Percentiles rank a stretch among this genome's conserved stretches.
Conservation (phyloP, 2,888 invertebrate species). For the Meganola albula region DNA sequence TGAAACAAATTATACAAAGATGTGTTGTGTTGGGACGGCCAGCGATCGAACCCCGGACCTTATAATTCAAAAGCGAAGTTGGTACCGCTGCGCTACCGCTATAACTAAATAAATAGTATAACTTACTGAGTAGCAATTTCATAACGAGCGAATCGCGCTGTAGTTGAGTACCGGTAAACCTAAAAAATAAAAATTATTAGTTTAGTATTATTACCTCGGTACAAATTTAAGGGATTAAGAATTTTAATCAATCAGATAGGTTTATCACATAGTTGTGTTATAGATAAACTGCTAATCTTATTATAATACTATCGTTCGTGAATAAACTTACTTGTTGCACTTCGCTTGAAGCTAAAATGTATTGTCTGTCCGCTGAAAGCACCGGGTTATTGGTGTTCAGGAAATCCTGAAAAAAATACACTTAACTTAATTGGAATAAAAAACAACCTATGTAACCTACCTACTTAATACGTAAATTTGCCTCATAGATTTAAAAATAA, state of each 20-base stretch:
- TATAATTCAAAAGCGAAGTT: too few relatives aligned
- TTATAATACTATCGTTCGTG: neutral
- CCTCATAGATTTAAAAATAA: too few relatives aligned
- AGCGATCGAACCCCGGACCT: too few relatives aligned
- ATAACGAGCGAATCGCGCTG: conserved; percentile 79
- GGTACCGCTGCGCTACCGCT: too few relatives aligned
- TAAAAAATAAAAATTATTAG: conserved; percentile 39
- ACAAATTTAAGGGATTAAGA: neutral
- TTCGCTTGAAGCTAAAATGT: conserved; percentile 65
- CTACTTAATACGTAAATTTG: too few relatives aligned
- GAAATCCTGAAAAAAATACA: conserved; percentile 45
- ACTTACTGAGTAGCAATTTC: conserved; percentile 73
- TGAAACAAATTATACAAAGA: too few relatives aligned
- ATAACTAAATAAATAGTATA: too few relatives aligned
- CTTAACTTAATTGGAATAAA: too few relatives aligned
- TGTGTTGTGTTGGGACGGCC: too few relatives aligned
- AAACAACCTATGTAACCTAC: too few relatives aligned
- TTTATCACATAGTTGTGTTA: neutral
- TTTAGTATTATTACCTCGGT: neutral
- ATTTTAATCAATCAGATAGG: neutral
- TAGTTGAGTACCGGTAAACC: conserved; percentile 83
- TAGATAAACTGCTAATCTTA: neutral
- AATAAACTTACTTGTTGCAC: conserved; percentile 49
- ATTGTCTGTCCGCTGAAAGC: conserved; percentile 60
- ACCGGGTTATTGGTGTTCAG: conserved; percentile 62